Base-by-base conservation (phyloP, 2,797 vertebrate species). In the Chlorospingus semifuscus region DNA sequence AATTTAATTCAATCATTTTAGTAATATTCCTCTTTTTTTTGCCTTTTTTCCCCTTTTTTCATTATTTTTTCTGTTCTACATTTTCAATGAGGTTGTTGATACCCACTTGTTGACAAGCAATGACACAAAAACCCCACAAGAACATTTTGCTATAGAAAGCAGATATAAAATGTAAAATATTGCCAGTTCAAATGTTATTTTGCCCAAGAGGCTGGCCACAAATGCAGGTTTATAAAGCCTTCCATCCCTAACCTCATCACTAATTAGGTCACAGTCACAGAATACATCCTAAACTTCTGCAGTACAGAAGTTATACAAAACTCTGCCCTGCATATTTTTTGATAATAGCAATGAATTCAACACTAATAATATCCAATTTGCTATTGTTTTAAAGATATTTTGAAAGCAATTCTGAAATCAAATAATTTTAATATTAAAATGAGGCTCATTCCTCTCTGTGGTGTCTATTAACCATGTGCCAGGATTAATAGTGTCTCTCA, bases 21-120 rank as follows among this genome's bases (percentile, higher is more conserved):
- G 23, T 24, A 50, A 12, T 27, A 60, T 42, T 63, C 1, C 16
- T 63, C 8, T 39, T 5, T 36, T 44, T 56, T 36, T 12, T 6
- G 1, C 3, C 1, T 5, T 24, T 5, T 18, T 13, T 17, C 1
- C 3, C 8, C 17, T 4, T n/a, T 30, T 53, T 18, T 5, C 1
- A 16, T 52, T 59, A 24, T 55, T 84, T 64, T 56, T 6, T 50
- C 1, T 22, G 5, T 44, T 56, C 15, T 41, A 9, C 3, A 6
- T 66, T 86, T 90, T 74, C n/a, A 59, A 5, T 1, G 6, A 32
- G 4, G 6, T 53, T 1, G 3, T 52, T 16, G 5, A 17, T 44
- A 91, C 7, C 7, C 3, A 17, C 37, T 56, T 63, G 8, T 41
- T 64, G 23, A 34, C n/a, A 72, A 82, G 22, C 2, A 57, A 14